phyloP scores from a whole-genome alignment of 2,888 invertebrate species.

The Torymus aiolomorphi region DNA sequence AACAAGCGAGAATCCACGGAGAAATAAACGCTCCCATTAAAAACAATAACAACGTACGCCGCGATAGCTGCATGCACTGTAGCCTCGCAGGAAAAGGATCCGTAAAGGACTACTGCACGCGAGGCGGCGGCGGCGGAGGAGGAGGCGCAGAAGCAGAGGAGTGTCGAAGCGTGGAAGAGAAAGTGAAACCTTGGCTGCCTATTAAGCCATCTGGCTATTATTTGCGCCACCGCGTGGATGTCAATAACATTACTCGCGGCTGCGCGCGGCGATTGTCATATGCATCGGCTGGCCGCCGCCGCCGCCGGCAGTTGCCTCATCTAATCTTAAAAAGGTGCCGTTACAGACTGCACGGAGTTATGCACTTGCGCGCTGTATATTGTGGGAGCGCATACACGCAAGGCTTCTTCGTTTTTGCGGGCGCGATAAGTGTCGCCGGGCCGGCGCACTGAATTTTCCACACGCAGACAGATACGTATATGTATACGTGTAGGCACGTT shows the following conservation, averaged over 20 bases:
- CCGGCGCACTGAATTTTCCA: not conserved
- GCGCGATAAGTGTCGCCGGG: not conserved
- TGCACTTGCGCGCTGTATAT: not conserved
- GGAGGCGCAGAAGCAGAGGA: conserved; percentile 39
- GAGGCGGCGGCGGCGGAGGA: not conserved
- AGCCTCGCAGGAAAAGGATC: not conserved
- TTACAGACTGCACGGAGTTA: conserved; percentile 61
- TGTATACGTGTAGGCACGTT: not conserved
- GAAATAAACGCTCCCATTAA: too few relatives aligned
- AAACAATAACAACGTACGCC: too few relatives aligned
- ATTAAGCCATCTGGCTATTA: conserved; percentile 56
- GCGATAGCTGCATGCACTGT: too few relatives aligned
- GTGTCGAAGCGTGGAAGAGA: conserved; percentile 52
- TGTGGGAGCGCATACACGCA: not conserved
- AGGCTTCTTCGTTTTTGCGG: conserved; percentile 4
- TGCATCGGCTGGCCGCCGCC: conserved; percentile 9
- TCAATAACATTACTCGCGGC: conserved; percentile 43
- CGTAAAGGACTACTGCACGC: not conserved
- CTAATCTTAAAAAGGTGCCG: conserved; percentile 58
- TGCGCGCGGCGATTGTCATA: conserved; percentile 38
- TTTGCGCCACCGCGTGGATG: conserved; percentile 55
- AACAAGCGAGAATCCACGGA: too few relatives aligned
- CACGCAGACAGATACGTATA: not conserved
- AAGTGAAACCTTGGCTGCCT: conserved; percentile 54
- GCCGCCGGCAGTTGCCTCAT: conserved; percentile 30